Evolutionary conservation across 2,888 invertebrate genomes (phyloP), one percentile per base, ranked within the genome.

Genomic region (Hoplodrina ambigua): DNA sequence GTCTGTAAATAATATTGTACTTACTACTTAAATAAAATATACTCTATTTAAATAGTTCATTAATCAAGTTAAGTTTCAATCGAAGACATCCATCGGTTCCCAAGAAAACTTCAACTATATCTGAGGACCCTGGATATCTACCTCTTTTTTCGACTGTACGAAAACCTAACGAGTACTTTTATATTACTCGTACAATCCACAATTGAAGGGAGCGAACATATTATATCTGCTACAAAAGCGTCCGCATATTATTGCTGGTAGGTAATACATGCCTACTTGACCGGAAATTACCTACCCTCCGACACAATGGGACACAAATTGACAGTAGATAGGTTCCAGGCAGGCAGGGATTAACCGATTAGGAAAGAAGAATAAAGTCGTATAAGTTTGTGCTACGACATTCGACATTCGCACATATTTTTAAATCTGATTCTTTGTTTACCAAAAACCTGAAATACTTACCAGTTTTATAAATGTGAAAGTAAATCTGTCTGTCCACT

Each of bases 231-330:
- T 44, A 72, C 61, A 75, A 78, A 69, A 69, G 56, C 53, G 19
- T 6, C 46, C 49, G 60, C 54, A 58, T 68, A 79, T 74, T 69
- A 76, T 80, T 66, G 56, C 53, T 20, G 46, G 20, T 63, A 61
- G 46, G 20, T 63, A 61, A 54, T 67, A 66, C 75, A 46, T 57
- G 53, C 37, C 66, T 69, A 80, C 72, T 80, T 75, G 69, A 75
- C 78, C 81, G 83, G 78, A 78, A 75, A 83, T 83, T 75, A 83
- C 61, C 20, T 60, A 67, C 68, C 64, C 56, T 70, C n/a, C 10
- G 44, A 64, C 59, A 78, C 78, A 82, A 83, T 75, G 33, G 69
- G 10, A 37, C 55, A 54, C 53, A 66, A 73, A 82, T 80, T 78
- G 69, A 74, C 64, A 64, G 68, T 17, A 68, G 49, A 61, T 33